Base-by-base conservation (phyloP, 2,113 vertebrate species). In the Petrocephalus microphthalmus region DNA sequence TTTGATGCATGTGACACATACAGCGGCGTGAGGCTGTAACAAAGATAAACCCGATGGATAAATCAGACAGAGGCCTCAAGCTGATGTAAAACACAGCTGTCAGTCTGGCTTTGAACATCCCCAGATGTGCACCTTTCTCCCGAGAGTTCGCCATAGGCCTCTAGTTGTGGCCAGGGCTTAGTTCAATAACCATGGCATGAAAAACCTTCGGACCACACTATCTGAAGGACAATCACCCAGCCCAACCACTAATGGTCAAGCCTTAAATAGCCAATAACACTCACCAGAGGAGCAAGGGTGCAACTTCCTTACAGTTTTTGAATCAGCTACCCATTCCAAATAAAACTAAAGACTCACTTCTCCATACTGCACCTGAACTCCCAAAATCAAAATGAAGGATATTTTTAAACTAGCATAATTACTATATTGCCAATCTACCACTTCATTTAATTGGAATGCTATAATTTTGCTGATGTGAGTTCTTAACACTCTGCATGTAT, bases 31-130 rank as follows among this genome's bases (percentile, higher is more conserved):
- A 19, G 51, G 47, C n/a, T 0, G 51, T 56, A 42, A 78, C 71
- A 78, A 3, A 84, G 83, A 84, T 53, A 51, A 49, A 49, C 10
- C 22, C 13, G 11, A 47, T 5, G 11, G 83, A 85, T 53, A 53
- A 54, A 54, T 84, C 81, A 6, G 51, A 11, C 5, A 13, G n/a
- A 37, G n/a, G 20, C 20, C n/a, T 3, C 25, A 1, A 53, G 49
- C 81, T 84, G 83, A 85, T 49, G 81, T 83, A 47, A 54, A 25
- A 33, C 51, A 85, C 51, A 54, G n/a, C 83, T 85, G 83, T 47
- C 83, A n/a, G 47, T 19, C 47, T 33, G 83, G 13, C 25, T 54
- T 53, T 85, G 47, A 33, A 37, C 52, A 49, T 33, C 52, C 29
- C 5, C 29, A 33, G 84, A 85, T 54, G 52, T 19, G 5, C 49